Conservation (phyloP, 2,888 invertebrate species). For the Spodoptera picta region DNA sequence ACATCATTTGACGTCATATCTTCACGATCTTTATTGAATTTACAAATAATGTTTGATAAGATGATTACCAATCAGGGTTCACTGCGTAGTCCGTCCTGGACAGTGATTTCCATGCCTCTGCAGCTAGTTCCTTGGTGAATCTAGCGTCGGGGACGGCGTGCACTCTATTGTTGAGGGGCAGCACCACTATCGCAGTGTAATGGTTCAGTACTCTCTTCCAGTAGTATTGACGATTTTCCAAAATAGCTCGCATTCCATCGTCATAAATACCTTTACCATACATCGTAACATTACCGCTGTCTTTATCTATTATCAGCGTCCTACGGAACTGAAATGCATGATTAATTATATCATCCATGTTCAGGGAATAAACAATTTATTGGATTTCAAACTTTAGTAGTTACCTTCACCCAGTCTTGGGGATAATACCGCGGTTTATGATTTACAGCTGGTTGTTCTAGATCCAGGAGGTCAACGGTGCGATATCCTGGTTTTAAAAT, state of each 20-base stretch:
- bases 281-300: conserved; percentile 71
- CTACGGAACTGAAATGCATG: conserved; percentile 73
- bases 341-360: background rate
- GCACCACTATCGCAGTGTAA: conserved; percentile 77
- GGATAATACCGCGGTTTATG: conserved; percentile 76
- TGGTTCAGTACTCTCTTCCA: conserved; percentile 80
- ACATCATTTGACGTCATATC: conserved; percentile 17
- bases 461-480: conserved; percentile 81
- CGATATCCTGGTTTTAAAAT: conserved; percentile 83
- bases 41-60: conserved; percentile 19
- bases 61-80: conserved; percentile 80
- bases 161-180: conserved; percentile 72
- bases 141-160: conserved; percentile 67
- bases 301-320: conserved; percentile 68
- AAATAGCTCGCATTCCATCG: conserved; percentile 73
- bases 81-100: conserved; percentile 75
- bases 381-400: conserved; percentile 3
- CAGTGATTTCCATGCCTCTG: conserved; percentile 70
- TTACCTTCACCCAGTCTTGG: conserved; percentile 78
- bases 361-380: conserved; percentile 8
- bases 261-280: conserved; percentile 77
- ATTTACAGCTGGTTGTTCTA: conserved; percentile 77
- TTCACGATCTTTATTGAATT: conserved; percentile 26
- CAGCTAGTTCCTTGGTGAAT: conserved; percentile 76
- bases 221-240: conserved; percentile 76